Conservation (phyloP, 2,888 invertebrate genomes). For the Bruchidius siliquastri region DNA sequence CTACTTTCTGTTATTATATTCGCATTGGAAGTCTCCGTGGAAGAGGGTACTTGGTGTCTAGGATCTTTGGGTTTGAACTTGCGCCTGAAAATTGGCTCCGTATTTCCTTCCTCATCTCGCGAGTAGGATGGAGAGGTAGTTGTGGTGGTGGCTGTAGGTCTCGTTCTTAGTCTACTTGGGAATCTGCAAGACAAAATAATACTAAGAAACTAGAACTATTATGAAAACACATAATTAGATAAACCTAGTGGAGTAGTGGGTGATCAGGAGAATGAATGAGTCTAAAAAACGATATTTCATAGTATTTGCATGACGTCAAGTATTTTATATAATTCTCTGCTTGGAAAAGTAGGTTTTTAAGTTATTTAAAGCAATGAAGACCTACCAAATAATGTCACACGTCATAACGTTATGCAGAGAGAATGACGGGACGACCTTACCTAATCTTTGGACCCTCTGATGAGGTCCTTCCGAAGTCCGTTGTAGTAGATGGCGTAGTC, state of each 20-base stretch:
- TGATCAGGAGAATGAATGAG: no score
- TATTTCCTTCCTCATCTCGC: conserved; percentile 44
- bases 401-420: no score
- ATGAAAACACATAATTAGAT: no score
- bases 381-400: no score
- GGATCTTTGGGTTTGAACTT: conserved; percentile 45
- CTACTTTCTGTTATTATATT: conserved; percentile 32
- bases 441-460: conserved; percentile 17
- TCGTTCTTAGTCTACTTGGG: conserved; percentile 48
- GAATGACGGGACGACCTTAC: conserved; percentile 2
- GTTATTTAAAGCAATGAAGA: no score
- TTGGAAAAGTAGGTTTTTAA: no score
- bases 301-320: no score
- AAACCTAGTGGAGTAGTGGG: no score
- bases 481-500: conserved; percentile 42
- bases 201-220: neutral
- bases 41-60: conserved; percentile 25
- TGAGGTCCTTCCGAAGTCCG: conserved; percentile 18
- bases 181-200: conserved; percentile 19
- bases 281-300: no score
- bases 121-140: conserved; percentile 33
- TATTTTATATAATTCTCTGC: no score
- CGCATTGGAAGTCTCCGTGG: conserved; percentile 15
- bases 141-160: conserved; percentile 36
- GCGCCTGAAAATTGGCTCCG: conserved; percentile 38